These are phyloP conservation scores for Corythoichthys haematopterus DNA, from an alignment of 2,113 vertebrate genomes.

Conservation along the genomic window DNA sequence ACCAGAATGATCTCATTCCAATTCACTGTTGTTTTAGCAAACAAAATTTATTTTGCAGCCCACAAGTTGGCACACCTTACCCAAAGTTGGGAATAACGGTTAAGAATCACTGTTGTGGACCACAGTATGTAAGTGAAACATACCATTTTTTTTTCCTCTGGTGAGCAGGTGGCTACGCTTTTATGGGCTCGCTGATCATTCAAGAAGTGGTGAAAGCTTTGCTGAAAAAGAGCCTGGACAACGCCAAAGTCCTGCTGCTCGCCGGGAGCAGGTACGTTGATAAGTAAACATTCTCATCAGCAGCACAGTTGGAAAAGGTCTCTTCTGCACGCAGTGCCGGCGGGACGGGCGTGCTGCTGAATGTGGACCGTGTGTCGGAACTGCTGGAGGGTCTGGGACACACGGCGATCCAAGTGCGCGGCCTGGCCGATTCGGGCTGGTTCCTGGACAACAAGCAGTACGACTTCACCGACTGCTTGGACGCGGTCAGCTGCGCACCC, in stretches of 20 bases:
- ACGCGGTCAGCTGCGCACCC: conserved; percentile 84
- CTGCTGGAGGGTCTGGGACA: conserved; percentile 85
- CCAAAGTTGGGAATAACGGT: no score
- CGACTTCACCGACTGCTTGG: conserved; percentile 84
- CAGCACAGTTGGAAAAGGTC: neutral
- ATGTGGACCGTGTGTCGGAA: conserved; percentile 89
- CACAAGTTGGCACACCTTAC: no score
- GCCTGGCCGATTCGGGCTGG: conserved; percentile 93
- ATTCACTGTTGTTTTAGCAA: no score
- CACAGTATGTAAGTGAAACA: neutral
- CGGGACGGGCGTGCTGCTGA: conserved; percentile 91
- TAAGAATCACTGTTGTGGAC: neutral
- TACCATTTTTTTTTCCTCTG: conserved; percentile 12
- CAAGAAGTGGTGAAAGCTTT: conserved; percentile 91
- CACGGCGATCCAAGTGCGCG: conserved; percentile 85
- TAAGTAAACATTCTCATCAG: neutral
- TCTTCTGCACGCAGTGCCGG: conserved; percentile 77
- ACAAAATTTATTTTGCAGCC: no score
- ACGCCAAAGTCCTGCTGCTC: conserved; percentile 87
- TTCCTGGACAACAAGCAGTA: conserved; percentile 98
- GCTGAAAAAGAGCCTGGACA: conserved; percentile 83
- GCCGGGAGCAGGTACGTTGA: conserved; percentile 91
- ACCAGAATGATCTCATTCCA: no score
- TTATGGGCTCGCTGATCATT: conserved; percentile 96
- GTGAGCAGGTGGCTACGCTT: conserved; percentile 82